These are phyloP conservation scores for Aspidiotus rigidus DNA, from an alignment of 2,888 invertebrate species.

Conservation along the genomic window DNA sequence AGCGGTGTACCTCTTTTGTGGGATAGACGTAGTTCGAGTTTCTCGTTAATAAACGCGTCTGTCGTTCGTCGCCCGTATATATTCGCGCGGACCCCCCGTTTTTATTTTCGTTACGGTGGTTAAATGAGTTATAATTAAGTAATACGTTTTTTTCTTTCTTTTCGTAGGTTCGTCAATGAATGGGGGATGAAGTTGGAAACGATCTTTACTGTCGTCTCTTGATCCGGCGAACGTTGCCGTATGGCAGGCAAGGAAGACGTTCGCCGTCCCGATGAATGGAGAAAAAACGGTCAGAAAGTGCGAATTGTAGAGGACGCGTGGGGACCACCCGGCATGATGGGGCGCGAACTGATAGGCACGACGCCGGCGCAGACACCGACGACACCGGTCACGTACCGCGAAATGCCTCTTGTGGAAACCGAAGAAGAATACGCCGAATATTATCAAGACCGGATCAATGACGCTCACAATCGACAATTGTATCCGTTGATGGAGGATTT, in stretches of 20 bases:
- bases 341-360: conserved; percentile 27
- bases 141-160: too few species aligned
- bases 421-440: conserved; percentile 56
- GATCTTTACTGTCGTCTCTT: conserved; percentile 20
- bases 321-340: conserved; percentile 32
- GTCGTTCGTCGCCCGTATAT: too few species aligned
- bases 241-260: conserved; percentile 21
- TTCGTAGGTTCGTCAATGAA: conserved; percentile 20
- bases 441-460: conserved; percentile 62
- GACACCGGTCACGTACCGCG: conserved; percentile 20
- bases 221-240: conserved; percentile 26
- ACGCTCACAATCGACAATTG: conserved; percentile 67
- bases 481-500: conserved; percentile 76
- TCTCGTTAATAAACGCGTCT: too few species aligned
- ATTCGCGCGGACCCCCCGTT: too few species aligned
- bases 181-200: conserved; percentile 28
- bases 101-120: too few species aligned
- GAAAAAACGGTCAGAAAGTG: conserved; percentile 21
- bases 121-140: too few species aligned
- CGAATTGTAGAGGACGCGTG: conserved; percentile 27
- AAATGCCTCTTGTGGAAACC: conserved; percentile 37
- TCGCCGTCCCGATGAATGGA: conserved; percentile 20
- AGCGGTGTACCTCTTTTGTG: too few species aligned
- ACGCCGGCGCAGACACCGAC: conserved; percentile 26
- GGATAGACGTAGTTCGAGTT: too few species aligned